Base-by-base conservation (phyloP, 2,113 vertebrate species). In the Clinocottus analis region DNA sequence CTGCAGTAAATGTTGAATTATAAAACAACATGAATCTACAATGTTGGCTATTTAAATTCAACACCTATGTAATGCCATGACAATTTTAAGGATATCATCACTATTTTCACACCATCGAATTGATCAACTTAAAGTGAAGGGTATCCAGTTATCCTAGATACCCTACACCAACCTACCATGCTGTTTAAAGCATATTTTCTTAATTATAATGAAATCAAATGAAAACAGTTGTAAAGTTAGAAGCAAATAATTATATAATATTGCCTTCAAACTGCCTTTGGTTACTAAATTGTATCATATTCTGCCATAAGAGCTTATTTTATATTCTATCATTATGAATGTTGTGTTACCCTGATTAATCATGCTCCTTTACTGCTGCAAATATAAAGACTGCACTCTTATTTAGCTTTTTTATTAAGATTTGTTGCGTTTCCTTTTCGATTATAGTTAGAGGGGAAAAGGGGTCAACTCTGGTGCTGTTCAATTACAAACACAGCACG, bases 401-500 rank as follows among this genome's bases (percentile, higher is more conserved):
- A 16, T 29, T 58, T 19, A 5, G 19, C 37, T 39, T 39, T 29
- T 43, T 27, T 53, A 25, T 29, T 0, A 23, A 2, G 1, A 33
- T 37, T 1, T 19, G 3, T 43, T 58, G 0, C 14, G 27, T 11
- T 61, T 43, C 27, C 39, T 66, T 70, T 35, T 61, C 0, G 43
- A 56, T 78, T n/a, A 35, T 55, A 21, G n/a, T 73, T 41, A 66
- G n/a, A 17, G 2, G 10, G 4, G 7, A 68, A 76, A 69, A 8
- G 39, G 11, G 62, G 56, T 79, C 78, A 88, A 55, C 76, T 83
- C 17, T 49, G 47, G 37, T 69, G 39, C 45, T 63, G 60, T 29
- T 81, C 60, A 69, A 66, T 68, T 75, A 71, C 73, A 79, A 80
- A 87, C 67, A 86, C 75, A 80, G 76, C 69, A 43, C 59, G 83